These are phyloP conservation scores for Oikopleura vanhoeffeni DNA, from an alignment of 23 tunicate species.

Conservation along the genomic window DNA sequence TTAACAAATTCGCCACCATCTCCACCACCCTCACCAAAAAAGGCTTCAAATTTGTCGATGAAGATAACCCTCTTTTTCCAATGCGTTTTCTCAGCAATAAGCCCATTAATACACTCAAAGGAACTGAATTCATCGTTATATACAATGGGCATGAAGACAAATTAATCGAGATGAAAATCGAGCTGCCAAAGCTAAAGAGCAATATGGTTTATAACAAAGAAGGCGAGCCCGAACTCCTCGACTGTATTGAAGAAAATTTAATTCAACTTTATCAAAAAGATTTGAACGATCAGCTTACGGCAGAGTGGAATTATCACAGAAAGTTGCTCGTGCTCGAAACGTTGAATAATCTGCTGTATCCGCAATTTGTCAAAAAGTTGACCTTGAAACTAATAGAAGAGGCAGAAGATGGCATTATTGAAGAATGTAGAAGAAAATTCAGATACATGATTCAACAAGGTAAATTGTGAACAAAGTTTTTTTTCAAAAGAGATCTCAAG, in stretches of 20 bases:
- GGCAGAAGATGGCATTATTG: slow-evolving; percentile 58
- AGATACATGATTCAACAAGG: no score
- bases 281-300: background rate
- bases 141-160: slow-evolving; percentile 38
- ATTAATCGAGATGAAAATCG: slow-evolving; percentile 35
- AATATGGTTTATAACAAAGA: background rate
- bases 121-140: slow-evolving; percentile 41
- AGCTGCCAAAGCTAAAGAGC: slow-evolving; percentile 24
- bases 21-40: slow-evolving; percentile 56
- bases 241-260: background rate
- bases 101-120: slow-evolving; percentile 47
- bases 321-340: slow-evolving; percentile 41
- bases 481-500: no score
- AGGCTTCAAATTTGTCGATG: slow-evolving; percentile 73
- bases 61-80: slow-evolving; percentile 32
- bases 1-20: slow-evolving; percentile 48
- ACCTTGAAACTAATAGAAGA: slow-evolving; percentile 30
- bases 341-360: slow-evolving; percentile 58
- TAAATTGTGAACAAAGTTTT: no score
- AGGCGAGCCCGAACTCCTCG: background rate
- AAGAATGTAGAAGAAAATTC: slow-evolving; percentile 18
- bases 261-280: background rate
- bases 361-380: slow-evolving; percentile 47
- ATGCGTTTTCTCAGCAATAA: slow-evolving; percentile 46
- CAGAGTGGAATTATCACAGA: slow-evolving; percentile 69